Base-by-base conservation (phyloP, 1,140 invertebrate genomes). In the Galleria mellonella region DNA sequence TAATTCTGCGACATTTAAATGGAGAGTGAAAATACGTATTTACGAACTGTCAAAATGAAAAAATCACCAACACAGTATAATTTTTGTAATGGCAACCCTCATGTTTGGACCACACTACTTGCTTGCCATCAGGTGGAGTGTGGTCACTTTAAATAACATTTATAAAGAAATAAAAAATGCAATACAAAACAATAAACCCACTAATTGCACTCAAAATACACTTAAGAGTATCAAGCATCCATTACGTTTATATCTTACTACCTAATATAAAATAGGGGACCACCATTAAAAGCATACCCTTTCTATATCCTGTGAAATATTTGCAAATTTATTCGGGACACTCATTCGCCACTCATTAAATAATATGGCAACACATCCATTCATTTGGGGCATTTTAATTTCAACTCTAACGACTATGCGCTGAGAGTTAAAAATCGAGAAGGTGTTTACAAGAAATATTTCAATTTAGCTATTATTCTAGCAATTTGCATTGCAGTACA, bases 301-400 rank as follows among this genome's bases (percentile, higher is more conserved):
- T 35, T 38, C 36, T 17, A 38, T 23, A 38, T 38, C 36, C 9
- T 27, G 36, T 9, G 9, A 38, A 38, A 10, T 14, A 38, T 17
- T 38, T 38, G 15, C 15, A 38, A 38, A 38, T 38, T 38, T 38
- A 38, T 38, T 38, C 36, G n/a, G 36, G 15, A 38, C 36, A 17
- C 36, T 38, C 36, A 38, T 38, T 38, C 36, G 15, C 15, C 15
- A 38, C 36, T 38, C 36, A 10, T 23, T 14, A 38, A 38, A 38
- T 38, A 38, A 38, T 38, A 38, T 38, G 9, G 23, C n/a, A 38
- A 35, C 33, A 14, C 14, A 13, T 35, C 14, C 33, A 35, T 35
- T 35, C 6, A 12, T n/a, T n/a, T n/a, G n/a, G n/a, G 2, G 12
- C 15, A n/a, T 23, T 17, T 38, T 3, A 38, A 38, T 17, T 38